Conservation (phyloP, 2,888 invertebrate genomes). For the Xanthorhoe spadicearia region DNA sequence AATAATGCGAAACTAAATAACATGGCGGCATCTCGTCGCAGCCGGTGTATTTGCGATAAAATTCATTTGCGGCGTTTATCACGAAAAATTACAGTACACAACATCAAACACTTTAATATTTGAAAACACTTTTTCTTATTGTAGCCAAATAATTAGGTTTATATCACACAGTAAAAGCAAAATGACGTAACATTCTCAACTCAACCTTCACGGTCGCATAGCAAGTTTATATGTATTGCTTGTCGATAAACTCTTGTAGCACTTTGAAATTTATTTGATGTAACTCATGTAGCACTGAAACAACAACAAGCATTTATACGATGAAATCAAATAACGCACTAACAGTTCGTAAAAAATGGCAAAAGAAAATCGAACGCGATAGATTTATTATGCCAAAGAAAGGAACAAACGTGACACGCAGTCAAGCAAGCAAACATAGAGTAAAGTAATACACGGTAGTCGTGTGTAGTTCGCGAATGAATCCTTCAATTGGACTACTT, state of each 20-base stretch:
- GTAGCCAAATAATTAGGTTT: slow-evolving; percentile 69
- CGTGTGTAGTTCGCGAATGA: too few species aligned
- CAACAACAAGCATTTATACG: slow-evolving; percentile 32
- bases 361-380: slow-evolving; percentile 73
- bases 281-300: slow-evolving; percentile 50
- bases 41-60: slow-evolving; percentile 73
- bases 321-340: slow-evolving; percentile 38
- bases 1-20: slow-evolving; percentile 78
- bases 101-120: slow-evolving; percentile 55
- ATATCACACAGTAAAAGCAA: slow-evolving; percentile 77
- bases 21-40: slow-evolving; percentile 83
- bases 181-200: slow-evolving; percentile 85
- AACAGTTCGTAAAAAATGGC: slow-evolving; percentile 42
- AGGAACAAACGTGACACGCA: slow-evolving; percentile 84
- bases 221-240: slow-evolving; percentile 60
- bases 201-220: slow-evolving; percentile 84
- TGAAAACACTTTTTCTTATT: slow-evolving; percentile 64
- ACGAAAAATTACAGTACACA: slow-evolving; percentile 59
- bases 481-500: too few species aligned
- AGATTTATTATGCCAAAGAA: slow-evolving; percentile 69
- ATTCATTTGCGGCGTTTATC: slow-evolving; percentile 62
- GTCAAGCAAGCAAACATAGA: too few species aligned
- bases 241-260: slow-evolving; percentile 29
- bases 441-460: too few species aligned
- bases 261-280: slow-evolving; percentile 26